A percentile compares a stretch with the other conserved stretches of the same genome.
phyloP scores from a whole-genome alignment of 2,797 vertebrate genomes.

The Spea hammondii region DNA sequence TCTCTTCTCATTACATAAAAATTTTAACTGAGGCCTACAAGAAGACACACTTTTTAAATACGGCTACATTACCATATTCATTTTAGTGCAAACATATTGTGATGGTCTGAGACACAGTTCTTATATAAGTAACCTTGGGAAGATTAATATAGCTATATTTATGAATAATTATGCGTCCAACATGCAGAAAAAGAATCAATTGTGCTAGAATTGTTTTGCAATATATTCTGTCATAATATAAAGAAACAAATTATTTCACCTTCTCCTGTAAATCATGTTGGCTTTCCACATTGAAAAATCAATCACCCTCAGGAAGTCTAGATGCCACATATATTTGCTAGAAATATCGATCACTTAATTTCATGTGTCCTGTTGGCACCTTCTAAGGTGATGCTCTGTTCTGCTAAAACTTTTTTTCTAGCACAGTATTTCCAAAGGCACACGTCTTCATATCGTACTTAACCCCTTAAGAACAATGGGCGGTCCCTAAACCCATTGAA shows the following conservation, averaged over 20 bases:
- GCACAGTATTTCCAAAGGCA: neutral
- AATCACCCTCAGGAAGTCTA: constrained; percentile 34
- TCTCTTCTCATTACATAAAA: too few relatives aligned
- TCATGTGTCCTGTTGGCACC: constrained; percentile 31
- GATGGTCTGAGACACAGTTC: too few relatives aligned
- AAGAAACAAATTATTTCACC: constrained; percentile 29
- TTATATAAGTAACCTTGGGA: constrained; percentile 7
- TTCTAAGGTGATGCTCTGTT: neutral
- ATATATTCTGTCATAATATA: constrained; percentile 40
- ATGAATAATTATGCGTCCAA: constrained; percentile 14
- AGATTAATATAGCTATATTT: constrained; percentile 32
- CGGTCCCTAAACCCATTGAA: too few relatives aligned
- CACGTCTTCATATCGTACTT: too few relatives aligned
- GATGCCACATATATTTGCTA: constrained; percentile 28
- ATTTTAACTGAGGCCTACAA: too few relatives aligned
- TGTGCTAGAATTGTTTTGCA: constrained; percentile 22
- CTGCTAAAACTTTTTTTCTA: neutral
- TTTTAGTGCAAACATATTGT: too few relatives aligned
- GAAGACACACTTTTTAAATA: too few relatives aligned
- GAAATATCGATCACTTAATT: constrained; percentile 44
- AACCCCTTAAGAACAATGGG: too few relatives aligned
- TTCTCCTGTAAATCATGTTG: constrained; percentile 25
- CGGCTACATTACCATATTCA: too few relatives aligned
- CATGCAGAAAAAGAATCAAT: constrained; percentile 37
- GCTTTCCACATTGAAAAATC: constrained; percentile 44